A percentile compares a stretch with the other conserved stretches of the same genome.
phyloP scores from a whole-genome alignment of 64 coral and sea anemone species.

The Stichodactyla mertensii region DNA sequence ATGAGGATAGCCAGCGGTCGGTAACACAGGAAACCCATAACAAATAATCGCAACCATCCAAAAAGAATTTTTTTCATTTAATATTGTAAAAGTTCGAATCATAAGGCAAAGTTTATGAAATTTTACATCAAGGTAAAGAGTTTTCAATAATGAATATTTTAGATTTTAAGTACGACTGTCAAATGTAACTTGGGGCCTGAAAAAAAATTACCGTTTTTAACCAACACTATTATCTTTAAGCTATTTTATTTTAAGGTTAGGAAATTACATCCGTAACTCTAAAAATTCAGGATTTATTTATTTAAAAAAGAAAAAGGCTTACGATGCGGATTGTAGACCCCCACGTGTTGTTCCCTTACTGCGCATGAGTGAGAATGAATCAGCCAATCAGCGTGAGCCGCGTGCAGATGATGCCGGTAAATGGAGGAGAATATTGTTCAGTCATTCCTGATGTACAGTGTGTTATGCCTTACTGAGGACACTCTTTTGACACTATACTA shows the following conservation, averaged over 20 bases:
- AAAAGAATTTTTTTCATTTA: too few species aligned
- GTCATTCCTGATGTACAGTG: neutral
- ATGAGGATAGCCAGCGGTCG: neutral
- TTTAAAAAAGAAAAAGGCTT: neutral
- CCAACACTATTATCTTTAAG: too few species aligned
- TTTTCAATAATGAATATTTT: too few species aligned
- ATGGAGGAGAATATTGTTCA: constrained; percentile 60
- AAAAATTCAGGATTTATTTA: too few species aligned
- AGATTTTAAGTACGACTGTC: too few species aligned
- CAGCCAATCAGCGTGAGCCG: constrained; percentile 97
- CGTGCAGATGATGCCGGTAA: constrained; percentile 83
- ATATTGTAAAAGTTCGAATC: too few species aligned
- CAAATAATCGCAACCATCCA: neutral
- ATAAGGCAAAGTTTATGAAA: too few species aligned
- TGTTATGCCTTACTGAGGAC: neutral
- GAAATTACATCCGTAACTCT: too few species aligned
- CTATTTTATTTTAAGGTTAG: too few species aligned
- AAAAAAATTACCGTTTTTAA: too few species aligned
- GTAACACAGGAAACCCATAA: neutral
- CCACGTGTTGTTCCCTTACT: constrained; percentile 3
- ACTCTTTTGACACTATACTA: neutral
- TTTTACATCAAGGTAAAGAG: too few species aligned
- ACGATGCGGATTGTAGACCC: neutral
- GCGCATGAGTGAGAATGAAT: neutral
- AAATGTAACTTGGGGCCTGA: too few species aligned